A percentile compares a stretch with the other conserved stretches of the same genome.
These are phyloP conservation scores for Nestor notabilis DNA, from an alignment of 2,113 vertebrate genomes.

Conservation along the genomic window DNA sequence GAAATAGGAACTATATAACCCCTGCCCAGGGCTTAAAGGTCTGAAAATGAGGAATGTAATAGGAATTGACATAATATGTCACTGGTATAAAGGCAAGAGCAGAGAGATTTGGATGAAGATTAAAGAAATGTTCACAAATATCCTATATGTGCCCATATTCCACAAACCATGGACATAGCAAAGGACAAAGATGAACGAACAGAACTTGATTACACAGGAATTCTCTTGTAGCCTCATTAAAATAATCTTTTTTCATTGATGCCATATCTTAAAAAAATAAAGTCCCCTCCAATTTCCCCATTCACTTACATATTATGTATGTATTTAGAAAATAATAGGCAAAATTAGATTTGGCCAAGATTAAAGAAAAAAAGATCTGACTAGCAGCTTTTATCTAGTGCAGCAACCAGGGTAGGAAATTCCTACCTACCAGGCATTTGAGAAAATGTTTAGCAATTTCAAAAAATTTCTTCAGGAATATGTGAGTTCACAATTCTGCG, in stretches of 20 bases:
- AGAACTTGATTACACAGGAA: neutral
- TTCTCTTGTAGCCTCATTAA: neutral
- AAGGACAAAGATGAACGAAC: neutral
- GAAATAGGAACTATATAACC: neutral
- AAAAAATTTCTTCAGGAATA: neutral
- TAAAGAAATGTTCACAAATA: neutral
- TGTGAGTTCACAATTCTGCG: neutral
- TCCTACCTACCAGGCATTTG: neutral
- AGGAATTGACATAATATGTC: neutral
- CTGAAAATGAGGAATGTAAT: neutral
- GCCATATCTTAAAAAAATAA: neutral
- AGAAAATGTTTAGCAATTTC: neutral
- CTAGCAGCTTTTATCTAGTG: neutral
- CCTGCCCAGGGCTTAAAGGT: neutral
- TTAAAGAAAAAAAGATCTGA: neutral
- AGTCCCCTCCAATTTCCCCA: neutral
- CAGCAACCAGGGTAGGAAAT: neutral
- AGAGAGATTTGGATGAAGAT: neutral
- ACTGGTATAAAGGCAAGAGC: neutral
- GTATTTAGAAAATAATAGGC: neutral
- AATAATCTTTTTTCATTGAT: neutral
- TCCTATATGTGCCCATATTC: neutral
- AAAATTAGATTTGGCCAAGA: neutral
- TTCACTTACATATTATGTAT: neutral
- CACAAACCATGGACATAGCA: fast-evolving